A percentile compares a stretch with the other conserved stretches of the same genome.
Evolutionary conservation across 2,888 invertebrate genomes (phyloP).

Genomic region (Cepaea hortensis): DNA sequence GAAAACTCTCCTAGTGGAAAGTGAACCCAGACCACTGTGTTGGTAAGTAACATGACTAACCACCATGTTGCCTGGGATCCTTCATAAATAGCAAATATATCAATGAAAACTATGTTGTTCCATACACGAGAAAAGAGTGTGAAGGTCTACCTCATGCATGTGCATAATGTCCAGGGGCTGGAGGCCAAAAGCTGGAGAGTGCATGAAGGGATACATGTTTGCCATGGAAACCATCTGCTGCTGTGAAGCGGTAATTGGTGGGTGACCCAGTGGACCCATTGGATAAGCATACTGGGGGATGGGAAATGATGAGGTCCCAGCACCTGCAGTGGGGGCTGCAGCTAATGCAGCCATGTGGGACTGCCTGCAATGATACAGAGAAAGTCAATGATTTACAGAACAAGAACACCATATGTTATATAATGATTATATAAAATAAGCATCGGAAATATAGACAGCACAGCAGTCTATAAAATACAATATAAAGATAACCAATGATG

Average conservation of each 20-base stretch:
- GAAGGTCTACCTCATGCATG: constrained; percentile 36
- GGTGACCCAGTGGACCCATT: constrained; percentile 44
- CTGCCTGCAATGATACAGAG: neutral
- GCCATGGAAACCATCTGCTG: constrained; percentile 44
- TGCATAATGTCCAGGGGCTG: constrained; percentile 50
- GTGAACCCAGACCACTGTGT: too few relatives aligned
- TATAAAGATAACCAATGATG: neutral
- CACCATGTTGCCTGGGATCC: too few relatives aligned
- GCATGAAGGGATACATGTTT: constrained; percentile 46
- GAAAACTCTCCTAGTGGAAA: too few relatives aligned
- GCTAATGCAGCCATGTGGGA: neutral
- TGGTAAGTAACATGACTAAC: too few relatives aligned
- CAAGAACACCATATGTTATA: too few relatives aligned
- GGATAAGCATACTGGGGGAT: constrained; percentile 55
- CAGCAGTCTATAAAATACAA: neutral
- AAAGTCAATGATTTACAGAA: too few relatives aligned
- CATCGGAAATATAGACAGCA: neutral
- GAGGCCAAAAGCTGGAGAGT: constrained; percentile 41
- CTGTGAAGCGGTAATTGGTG: constrained; percentile 39
- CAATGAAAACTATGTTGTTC: too few relatives aligned
- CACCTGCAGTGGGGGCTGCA: neutral
- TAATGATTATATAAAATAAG: neutral
- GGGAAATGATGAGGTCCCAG: constrained; percentile 22
- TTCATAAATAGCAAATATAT: too few relatives aligned
- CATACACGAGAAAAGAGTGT: too few relatives aligned